Percentiles rank a stretch among this genome's conserved stretches.
phyloP scores from a whole-genome alignment of 2,113 vertebrate genomes.

The Microcebus tavaratra region DNA sequence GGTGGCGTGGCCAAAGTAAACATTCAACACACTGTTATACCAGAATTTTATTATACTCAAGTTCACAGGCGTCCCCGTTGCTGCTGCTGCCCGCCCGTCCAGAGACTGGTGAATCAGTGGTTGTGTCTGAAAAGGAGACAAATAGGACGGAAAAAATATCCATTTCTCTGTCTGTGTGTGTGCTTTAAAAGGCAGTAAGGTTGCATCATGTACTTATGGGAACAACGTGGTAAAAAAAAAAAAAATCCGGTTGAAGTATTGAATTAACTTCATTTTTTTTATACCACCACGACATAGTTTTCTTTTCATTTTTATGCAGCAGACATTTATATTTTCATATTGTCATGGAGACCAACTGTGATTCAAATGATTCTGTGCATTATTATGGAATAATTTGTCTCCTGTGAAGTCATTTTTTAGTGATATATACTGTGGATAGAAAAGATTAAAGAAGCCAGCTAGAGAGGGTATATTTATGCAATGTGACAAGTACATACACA shows the following conservation, averaged over 20 bases:
- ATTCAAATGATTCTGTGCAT: constrained; percentile 29
- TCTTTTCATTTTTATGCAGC: not conserved
- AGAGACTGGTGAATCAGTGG: constrained; percentile 71
- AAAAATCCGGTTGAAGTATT: constrained; percentile 23
- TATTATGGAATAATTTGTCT: constrained; percentile 65
- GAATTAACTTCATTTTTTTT: constrained; percentile 45
- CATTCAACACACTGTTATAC: constrained; percentile 82
- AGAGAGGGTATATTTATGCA: constrained; percentile 49
- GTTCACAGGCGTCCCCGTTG: constrained; percentile 63
- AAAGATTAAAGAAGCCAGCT: constrained; percentile 56
- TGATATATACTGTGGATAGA: constrained; percentile 55
- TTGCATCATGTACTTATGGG: constrained; percentile 58
- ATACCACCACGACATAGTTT: not conserved
- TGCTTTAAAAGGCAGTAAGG: constrained; percentile 34
- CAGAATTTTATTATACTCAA: constrained; percentile 72
- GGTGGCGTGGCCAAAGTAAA: constrained; percentile 82
- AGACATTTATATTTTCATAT: constrained; percentile 76
- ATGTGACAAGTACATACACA: constrained; percentile 53
- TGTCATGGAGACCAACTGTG: constrained; percentile 69
- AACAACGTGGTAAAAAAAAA: constrained; percentile 45
- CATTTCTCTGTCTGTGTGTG: constrained; percentile 64
- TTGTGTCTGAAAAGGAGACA: constrained; percentile 73
- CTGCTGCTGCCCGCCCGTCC: constrained; percentile 62
- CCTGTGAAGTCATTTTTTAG: constrained; percentile 50
- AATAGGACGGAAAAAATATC: constrained; percentile 70